Evolutionary conservation across 2,113 vertebrate species (phyloP).

Genomic region (Thalassarche chlororhynchos): DNA sequence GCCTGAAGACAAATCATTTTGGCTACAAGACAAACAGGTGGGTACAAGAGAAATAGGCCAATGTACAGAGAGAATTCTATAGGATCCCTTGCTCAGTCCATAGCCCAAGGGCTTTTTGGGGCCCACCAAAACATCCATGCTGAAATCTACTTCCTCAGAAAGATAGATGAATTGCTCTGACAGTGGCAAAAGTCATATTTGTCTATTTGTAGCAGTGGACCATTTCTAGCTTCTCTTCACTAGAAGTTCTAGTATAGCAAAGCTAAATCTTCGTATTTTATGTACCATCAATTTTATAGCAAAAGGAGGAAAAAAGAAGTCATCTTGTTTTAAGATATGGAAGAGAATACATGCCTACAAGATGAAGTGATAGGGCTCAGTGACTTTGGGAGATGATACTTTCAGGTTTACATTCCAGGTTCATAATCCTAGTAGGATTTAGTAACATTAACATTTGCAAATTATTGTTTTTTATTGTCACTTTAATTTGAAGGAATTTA

Average conservation of each 20-base stretch:
- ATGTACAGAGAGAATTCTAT: not conserved
- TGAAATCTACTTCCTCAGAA: not conserved
- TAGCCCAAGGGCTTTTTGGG: not conserved
- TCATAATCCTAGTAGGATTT: not conserved
- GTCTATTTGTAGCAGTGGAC: not conserved
- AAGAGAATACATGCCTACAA: not conserved
- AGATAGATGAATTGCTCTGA: not conserved
- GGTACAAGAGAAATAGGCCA: not conserved
- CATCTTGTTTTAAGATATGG: not conserved
- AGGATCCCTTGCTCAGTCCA: not conserved
- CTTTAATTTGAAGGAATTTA: not conserved
- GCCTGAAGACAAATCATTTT: not conserved
- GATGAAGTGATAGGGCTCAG: not conserved
- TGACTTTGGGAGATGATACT: not conserved
- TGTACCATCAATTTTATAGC: not conserved
- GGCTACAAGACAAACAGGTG: not conserved
- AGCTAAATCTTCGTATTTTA: not conserved
- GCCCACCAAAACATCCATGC: not conserved
- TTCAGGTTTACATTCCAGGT: not conserved
- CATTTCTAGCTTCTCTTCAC: not conserved
- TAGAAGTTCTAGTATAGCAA: not conserved
- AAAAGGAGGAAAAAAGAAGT: not conserved
- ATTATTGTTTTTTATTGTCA: not conserved
- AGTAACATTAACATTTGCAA: not conserved
- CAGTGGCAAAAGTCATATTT: not conserved